A percentile compares a stretch with the other conserved stretches of the same genome.
phyloP scores from a whole-genome alignment of 1,140 invertebrate genomes.

The Drosophila melanogaster region DNA sequence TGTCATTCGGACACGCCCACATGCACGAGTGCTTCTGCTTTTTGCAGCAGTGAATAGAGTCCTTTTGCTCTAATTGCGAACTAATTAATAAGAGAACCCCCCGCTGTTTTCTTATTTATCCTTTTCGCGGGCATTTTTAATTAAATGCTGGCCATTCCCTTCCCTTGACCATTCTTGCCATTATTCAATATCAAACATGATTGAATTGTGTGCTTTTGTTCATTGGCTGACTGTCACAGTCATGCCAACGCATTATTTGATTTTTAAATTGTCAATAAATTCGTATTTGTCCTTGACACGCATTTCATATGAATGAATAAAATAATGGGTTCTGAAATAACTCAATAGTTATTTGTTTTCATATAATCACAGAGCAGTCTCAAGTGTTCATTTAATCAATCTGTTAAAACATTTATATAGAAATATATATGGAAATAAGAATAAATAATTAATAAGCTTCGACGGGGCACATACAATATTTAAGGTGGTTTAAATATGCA shows the following conservation, averaged over 20 bases:
- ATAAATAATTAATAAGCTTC: neutral
- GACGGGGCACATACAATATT: neutral
- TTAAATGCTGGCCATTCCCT: conserved; percentile 47
- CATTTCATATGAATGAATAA: neutral
- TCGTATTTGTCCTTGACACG: conserved; percentile 1
- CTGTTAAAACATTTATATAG: neutral
- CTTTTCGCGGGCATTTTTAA: conserved; percentile 43
- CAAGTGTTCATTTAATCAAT: neutral
- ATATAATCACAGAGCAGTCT: no score
- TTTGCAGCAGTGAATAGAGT: conserved; percentile 12
- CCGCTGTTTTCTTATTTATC: conserved; percentile 51
- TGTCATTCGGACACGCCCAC: conserved; percentile 60
- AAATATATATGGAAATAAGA: no score
- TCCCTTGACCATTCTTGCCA: neutral
- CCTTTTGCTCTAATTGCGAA: conserved; percentile 65
- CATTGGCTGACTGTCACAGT: neutral
- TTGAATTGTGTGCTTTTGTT: neutral
- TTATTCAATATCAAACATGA: conserved; percentile 1
- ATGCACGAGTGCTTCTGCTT: conserved; percentile 61
- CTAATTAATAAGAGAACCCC: conserved; percentile 63
- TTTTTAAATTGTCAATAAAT: neutral
- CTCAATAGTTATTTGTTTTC: no score
- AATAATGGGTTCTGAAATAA: neutral
- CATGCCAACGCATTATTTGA: no score
- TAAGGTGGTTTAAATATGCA: neutral